phyloP scores from a whole-genome alignment of 2,888 invertebrate genomes.

The Drosophila suboccidentalis region DNA sequence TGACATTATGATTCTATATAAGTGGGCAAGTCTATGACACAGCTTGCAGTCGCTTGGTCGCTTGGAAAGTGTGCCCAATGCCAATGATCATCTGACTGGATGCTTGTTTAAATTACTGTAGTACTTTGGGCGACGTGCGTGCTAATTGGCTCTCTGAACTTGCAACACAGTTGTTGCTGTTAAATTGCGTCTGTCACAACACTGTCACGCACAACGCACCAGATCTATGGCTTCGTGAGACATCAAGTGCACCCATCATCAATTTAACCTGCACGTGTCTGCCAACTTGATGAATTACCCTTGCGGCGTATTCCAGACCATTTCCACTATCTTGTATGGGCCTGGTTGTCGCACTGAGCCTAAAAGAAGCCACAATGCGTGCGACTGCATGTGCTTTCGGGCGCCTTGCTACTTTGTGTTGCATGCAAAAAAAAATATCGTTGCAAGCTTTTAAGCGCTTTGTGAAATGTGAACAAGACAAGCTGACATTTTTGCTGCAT shows the following conservation, averaged over 20 bases:
- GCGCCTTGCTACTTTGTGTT: neutral
- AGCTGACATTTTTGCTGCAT: slow-evolving; percentile 6
- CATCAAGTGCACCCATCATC: slow-evolving; percentile 22
- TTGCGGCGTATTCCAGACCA: neutral
- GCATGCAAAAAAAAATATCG: slow-evolving; percentile 2
- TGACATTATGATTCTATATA: slow-evolving; percentile 66
- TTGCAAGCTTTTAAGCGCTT: slow-evolving; percentile 38
- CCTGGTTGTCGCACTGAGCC: neutral
- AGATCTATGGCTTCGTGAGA: slow-evolving; percentile 3
- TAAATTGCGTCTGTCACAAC: slow-evolving; percentile 29
- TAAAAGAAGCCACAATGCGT: neutral
- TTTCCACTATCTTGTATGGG: neutral
- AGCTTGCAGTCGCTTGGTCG: slow-evolving; percentile 10
- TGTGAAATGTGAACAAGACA: neutral
- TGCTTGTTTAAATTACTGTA: slow-evolving; percentile 35
- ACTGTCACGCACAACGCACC: slow-evolving; percentile 2
- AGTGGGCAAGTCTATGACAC: slow-evolving; percentile 4
- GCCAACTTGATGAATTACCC: slow-evolving; percentile 9
- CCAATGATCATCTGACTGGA: slow-evolving; percentile 18
- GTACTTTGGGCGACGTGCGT: slow-evolving; percentile 66
- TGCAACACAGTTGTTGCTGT: slow-evolving; percentile 37
- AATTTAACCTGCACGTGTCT: slow-evolving; percentile 10
- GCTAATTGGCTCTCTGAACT: slow-evolving; percentile 52
- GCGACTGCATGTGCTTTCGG: slow-evolving; percentile 3
- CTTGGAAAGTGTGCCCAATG: slow-evolving; percentile 69